Conservation (phyloP, 1,140 invertebrate genomes). For the Geopemphigus sp. region DNA sequence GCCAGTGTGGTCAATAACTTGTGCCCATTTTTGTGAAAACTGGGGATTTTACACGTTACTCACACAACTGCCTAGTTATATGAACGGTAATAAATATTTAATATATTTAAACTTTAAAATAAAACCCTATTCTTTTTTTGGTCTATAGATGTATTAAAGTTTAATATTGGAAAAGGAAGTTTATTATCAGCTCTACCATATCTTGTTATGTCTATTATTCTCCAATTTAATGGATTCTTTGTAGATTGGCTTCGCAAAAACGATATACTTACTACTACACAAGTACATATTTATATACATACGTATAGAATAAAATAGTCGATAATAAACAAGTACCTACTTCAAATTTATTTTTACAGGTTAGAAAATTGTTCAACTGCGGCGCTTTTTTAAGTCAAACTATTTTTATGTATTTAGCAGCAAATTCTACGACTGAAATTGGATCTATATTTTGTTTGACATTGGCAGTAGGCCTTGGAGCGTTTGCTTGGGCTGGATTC, state of each 20-base stretch:
- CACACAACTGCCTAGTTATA: conserved; percentile 85
- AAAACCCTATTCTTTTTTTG: too few species aligned
- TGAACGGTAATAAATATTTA: conserved; percentile 67
- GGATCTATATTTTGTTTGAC: conserved; percentile 74
- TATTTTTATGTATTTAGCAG: conserved; percentile 78
- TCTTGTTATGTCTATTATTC: conserved; percentile 75
- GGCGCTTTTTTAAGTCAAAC: conserved; percentile 78
- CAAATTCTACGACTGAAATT: conserved; percentile 64
- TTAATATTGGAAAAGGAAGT: conserved; percentile 72
- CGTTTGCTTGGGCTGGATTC: conserved; percentile 85
- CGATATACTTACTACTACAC: conserved; percentile 68
- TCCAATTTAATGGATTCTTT: conserved; percentile 75
- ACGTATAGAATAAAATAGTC: too few species aligned
- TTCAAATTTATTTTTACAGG: conserved; percentile 54
- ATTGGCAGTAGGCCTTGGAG: conserved; percentile 81
- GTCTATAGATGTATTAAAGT: conserved; percentile 67
- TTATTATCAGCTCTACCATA: conserved; percentile 82
- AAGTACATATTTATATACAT: conserved; percentile 52
- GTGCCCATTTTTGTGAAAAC: conserved; percentile 90
- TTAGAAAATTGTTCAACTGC: conserved; percentile 73
- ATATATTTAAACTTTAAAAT: not conserved
- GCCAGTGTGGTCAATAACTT: conserved; percentile 86
- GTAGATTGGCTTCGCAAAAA: conserved; percentile 72
- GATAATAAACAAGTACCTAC: not conserved
- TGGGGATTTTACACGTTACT: conserved; percentile 94